These are phyloP conservation scores for Agonopterix heracliana DNA, from an alignment of 2,888 invertebrate species.

Conservation along the genomic window DNA sequence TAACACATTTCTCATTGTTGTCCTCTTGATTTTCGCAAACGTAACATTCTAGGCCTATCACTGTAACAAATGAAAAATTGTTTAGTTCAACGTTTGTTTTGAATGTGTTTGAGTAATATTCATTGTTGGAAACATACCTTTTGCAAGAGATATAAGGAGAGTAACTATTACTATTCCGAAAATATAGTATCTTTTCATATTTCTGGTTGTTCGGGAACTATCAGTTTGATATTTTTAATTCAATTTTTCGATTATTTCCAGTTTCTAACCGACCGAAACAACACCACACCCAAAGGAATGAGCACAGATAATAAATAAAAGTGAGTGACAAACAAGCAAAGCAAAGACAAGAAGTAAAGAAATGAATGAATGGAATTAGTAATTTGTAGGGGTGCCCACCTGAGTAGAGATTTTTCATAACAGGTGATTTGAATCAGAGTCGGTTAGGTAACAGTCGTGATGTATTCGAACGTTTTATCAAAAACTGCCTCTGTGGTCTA, in stretches of 20 bases:
- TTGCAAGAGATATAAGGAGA: conserved; percentile 1
- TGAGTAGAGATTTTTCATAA: no score
- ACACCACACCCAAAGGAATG: neutral
- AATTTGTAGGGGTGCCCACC: no score
- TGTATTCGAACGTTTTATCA: no score
- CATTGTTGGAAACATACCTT: conserved; percentile 1
- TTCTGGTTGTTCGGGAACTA: neutral
- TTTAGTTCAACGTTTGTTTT: neutral
- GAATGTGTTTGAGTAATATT: neutral
- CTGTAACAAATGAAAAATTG: conserved; percentile 2
- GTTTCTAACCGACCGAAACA: neutral
- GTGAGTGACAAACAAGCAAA: no score
- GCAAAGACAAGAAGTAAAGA: no score
- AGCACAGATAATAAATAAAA: no score
- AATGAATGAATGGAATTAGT: no score
- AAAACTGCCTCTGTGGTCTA: no score
- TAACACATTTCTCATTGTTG: conserved; percentile 93
- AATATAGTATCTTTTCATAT: conserved; percentile 5
- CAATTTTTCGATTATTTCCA: neutral
- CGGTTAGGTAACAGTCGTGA: no score
- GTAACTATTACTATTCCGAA: neutral
- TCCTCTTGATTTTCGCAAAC: conserved; percentile 95
- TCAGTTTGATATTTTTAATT: neutral
- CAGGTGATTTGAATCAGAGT: no score
- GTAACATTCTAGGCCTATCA: conserved; percentile 89